Evolutionary conservation across 2,797 vertebrate genomes (phyloP), one percentile per base, ranked within the genome.

Genomic region (Tapera naevia): DNA sequence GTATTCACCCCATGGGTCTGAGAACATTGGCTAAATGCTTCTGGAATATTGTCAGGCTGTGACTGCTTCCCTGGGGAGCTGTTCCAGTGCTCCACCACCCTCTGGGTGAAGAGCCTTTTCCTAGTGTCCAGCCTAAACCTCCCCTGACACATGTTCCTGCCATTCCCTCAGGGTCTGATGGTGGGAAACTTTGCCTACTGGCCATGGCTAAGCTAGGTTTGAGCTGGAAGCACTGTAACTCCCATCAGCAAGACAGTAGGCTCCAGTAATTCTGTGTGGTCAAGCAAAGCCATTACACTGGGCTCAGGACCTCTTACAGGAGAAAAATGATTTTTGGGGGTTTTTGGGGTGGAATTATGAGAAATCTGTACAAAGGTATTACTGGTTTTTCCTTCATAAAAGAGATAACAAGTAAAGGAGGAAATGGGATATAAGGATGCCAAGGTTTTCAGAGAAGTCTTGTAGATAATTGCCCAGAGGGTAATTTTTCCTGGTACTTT

Each of bases 381-480:
- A 23, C 37, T 39, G 39, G 16, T 57, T 88, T 45, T 18, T 39
- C 43, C 23, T 11, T 54, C 3, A 0, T 7, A 2, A 32, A 43
- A 65, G 74, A 7, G 11, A 4, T 0, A 9, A 56, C 39, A 45
- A 4, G 16, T 1, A 1, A 13, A 53, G 64, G 9, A 37, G 9
- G 14, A 48, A 65, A 43, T 1, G 7, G 6, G 1, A 2, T 6
- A 0, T 18, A 4, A 11, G 8, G 32, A 56, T 24, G 30, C 9
- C 4, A 5, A 18, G 2, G 3, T 35, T 72, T 83, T 53, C n/a
- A 17, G n/a, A 17, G 10, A 18, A 69, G 9, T 30, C 43, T 51
- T 65, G 14, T 66, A 21, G 21, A 0, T 19, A 17, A 16, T 13
- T 46, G 33, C 19, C 56, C 23, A 22, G 32, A 11, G 1, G 15